These are phyloP conservation scores for Ophthalmolycus amberensis DNA, from an alignment of 2,113 vertebrate species.

Conservation along the genomic window DNA sequence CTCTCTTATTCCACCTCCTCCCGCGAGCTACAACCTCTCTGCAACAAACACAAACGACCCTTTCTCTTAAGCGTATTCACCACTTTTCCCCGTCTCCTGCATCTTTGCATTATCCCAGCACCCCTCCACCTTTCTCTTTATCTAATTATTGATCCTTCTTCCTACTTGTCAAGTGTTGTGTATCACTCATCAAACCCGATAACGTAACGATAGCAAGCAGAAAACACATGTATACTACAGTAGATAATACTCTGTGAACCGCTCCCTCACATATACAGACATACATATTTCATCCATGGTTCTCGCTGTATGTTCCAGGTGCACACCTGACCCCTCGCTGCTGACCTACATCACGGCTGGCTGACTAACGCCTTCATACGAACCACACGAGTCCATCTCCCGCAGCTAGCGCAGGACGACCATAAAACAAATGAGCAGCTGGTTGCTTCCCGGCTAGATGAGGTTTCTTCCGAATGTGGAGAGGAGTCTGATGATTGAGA, in stretches of 20 bases:
- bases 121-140: not conserved
- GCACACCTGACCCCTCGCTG: conserved; percentile 48
- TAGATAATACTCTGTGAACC: not conserved
- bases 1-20: not conserved
- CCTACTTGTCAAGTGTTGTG: conserved; percentile 12
- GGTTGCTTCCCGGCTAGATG: conserved; percentile 4
- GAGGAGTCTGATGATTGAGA: not conserved
- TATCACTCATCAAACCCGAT: not conserved
- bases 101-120: not conserved
- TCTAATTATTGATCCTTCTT: conserved; percentile 13
- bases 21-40: not conserved
- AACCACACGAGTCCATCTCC: conserved; percentile 15
- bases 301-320: not conserved
- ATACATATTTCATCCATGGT: not conserved
- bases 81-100: not conserved
- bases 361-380: conserved; percentile 21
- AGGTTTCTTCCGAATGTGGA: not conserved
- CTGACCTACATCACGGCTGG: conserved; percentile 49
- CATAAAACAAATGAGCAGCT: conserved; percentile 17
- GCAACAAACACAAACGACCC: not conserved
- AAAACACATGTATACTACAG: not conserved
- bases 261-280: not conserved
- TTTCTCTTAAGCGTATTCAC: not conserved
- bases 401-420: conserved; percentile 13
- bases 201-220: not conserved